phyloP scores from a whole-genome alignment of 2,113 vertebrate genomes.

The Muntiacus reevesi region DNA sequence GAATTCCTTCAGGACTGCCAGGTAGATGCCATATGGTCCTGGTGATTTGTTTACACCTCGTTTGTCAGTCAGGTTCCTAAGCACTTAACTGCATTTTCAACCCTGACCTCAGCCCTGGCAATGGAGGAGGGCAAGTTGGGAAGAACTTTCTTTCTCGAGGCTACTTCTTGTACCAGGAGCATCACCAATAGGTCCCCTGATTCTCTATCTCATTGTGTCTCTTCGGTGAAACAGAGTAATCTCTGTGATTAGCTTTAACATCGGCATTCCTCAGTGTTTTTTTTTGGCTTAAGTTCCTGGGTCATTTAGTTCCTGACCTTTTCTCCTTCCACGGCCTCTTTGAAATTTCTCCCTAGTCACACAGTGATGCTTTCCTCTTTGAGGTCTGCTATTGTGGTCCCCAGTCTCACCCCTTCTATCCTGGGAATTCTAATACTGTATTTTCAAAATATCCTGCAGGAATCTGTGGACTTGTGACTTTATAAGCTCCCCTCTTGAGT shows the following conservation, averaged over 20 bases:
- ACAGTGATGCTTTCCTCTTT: slow-evolving; percentile 30
- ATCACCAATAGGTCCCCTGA: background rate
- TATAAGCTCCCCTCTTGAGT: background rate
- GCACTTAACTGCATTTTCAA: background rate
- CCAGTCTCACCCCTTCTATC: background rate
- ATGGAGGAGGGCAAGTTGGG: background rate
- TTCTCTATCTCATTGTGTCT: background rate
- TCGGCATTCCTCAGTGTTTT: slow-evolving; percentile 21
- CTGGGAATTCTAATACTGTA: slow-evolving; percentile 30
- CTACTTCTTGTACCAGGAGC: background rate
- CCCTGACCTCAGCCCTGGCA: background rate
- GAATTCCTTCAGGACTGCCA: slow-evolving; percentile 61
- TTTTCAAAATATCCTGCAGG: slow-evolving; percentile 58
- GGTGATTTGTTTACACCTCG: slow-evolving; percentile 57
- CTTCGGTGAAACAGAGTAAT: background rate
- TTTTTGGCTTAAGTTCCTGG: slow-evolving; percentile 54
- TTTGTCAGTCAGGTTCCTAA: slow-evolving; percentile 46
- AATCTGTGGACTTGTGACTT: slow-evolving; percentile 29
- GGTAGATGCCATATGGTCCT: slow-evolving; percentile 65
- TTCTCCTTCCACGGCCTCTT: slow-evolving; percentile 23
- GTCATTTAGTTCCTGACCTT: slow-evolving; percentile 3
- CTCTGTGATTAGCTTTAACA: background rate
- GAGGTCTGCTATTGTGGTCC: slow-evolving; percentile 46
- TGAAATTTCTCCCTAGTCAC: slow-evolving; percentile 51
- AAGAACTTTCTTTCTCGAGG: background rate